Percentiles rank a stretch among this genome's conserved stretches.
These are phyloP conservation scores for Tringa solitaria DNA, from an alignment of 2,113 vertebrate species.

Conservation along the genomic window DNA sequence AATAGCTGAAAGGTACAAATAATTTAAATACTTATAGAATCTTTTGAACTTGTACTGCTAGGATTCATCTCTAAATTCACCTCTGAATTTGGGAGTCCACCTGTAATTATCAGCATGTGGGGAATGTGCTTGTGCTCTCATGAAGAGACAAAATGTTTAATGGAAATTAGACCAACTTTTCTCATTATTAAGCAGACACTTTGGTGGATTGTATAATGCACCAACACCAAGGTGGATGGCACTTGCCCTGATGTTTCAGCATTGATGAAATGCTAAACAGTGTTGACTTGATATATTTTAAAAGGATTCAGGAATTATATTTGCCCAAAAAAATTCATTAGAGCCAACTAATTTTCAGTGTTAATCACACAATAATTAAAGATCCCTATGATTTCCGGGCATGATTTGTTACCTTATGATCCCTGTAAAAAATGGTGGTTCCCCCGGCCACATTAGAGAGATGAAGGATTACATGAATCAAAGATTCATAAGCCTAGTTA, in stretches of 20 bases:
- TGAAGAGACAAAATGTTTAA: neutral
- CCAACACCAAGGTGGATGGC: neutral
- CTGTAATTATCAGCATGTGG: neutral
- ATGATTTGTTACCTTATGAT: neutral
- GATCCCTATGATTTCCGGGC: neutral
- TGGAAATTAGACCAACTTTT: neutral
- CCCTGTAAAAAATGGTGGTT: conserved; percentile 18
- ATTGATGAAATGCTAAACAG: neutral
- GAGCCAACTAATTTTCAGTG: neutral
- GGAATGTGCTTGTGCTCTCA: neutral
- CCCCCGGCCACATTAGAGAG: conserved; percentile 5
- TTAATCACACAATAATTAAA: conserved; percentile 27
- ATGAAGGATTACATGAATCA: conserved; percentile 58
- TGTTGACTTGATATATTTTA: neutral
- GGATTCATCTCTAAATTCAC: neutral
- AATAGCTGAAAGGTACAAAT: neutral
- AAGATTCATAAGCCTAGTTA: conserved; percentile 68
- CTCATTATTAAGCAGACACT: neutral
- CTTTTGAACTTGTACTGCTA: neutral
- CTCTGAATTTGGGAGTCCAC: neutral
- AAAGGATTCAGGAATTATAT: neutral
- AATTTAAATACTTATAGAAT: neutral
- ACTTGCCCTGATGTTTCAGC: neutral
- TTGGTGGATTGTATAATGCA: neutral
- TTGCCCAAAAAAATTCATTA: neutral